These are phyloP conservation scores for Tachypleus tridentatus DNA, from an alignment of 1,140 invertebrate species.

Conservation along the genomic window DNA sequence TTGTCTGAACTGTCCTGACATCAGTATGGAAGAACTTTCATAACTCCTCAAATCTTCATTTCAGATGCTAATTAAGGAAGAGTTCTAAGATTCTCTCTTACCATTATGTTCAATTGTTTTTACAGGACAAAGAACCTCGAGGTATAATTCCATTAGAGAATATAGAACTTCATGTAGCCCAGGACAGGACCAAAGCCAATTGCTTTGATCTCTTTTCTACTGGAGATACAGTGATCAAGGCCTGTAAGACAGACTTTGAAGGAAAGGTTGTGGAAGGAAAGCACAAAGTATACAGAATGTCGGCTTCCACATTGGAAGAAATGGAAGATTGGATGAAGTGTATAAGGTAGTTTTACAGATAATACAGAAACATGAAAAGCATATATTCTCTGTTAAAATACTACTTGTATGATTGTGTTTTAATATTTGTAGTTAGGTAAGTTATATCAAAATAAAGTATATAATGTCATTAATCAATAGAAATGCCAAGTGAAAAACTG, in stretches of 20 bases:
- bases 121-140: slow-evolving; percentile 85
- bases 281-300: slow-evolving; percentile 90
- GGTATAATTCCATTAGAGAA: slow-evolving; percentile 93
- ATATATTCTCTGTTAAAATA: too few species aligned
- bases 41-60: too few species aligned
- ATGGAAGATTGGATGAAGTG: slow-evolving; percentile 95
- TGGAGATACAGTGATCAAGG: slow-evolving; percentile 71
- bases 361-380: too few species aligned
- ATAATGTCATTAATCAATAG: too few species aligned
- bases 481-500: too few species aligned
- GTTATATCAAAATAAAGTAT: too few species aligned
- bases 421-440: too few species aligned
- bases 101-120: background rate
- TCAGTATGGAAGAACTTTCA: too few species aligned
- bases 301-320: slow-evolving; percentile 84
- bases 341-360: slow-evolving; percentile 45
- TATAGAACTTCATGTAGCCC: slow-evolving; percentile 64
- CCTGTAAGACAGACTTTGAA: slow-evolving; percentile 96
- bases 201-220: slow-evolving; percentile 90
- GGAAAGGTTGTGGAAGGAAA: slow-evolving; percentile 90
- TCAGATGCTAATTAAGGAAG: too few species aligned
- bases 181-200: slow-evolving; percentile 76
- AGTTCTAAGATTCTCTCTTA: too few species aligned
- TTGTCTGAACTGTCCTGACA: too few species aligned
- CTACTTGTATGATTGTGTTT: too few species aligned